Evolutionary conservation across 2,888 invertebrate species (phyloP).

Genomic region (Oligia fasciuncula): DNA sequence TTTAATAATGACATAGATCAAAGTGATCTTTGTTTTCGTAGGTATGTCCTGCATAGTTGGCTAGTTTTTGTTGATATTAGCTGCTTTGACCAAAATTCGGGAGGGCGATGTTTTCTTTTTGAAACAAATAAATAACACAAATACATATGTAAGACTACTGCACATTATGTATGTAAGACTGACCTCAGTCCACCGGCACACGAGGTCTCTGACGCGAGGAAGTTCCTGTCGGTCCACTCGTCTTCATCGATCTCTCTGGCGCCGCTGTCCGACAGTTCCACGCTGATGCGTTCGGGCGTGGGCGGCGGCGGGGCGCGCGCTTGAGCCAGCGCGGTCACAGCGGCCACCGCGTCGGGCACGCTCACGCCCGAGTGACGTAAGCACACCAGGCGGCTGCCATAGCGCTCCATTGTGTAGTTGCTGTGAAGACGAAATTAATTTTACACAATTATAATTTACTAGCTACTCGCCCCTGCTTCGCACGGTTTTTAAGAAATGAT

Average conservation of each 20-base stretch:
- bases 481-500: not conserved
- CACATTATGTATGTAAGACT: not conserved
- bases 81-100: not conserved
- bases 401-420: constrained; percentile 84
- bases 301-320: constrained; percentile 59
- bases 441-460: not conserved
- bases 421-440: constrained; percentile 62
- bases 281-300: constrained; percentile 84
- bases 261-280: constrained; percentile 82
- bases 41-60: not conserved
- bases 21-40: not conserved
- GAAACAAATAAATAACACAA: not conserved
- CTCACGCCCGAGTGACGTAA: constrained; percentile 80
- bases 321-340: constrained; percentile 42
- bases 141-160: not conserved
- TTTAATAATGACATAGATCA: not conserved
- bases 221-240: constrained; percentile 98
- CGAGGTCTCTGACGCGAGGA: constrained; percentile 93
- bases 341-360: constrained; percentile 71
- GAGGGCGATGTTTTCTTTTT: no score
- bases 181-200: constrained; percentile 84
- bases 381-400: constrained; percentile 82
- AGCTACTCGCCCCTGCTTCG: not conserved
- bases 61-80: not conserved
- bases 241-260: constrained; percentile 96